Conservation (phyloP, 2,888 invertebrate species). For the Xestia ashworthii region DNA sequence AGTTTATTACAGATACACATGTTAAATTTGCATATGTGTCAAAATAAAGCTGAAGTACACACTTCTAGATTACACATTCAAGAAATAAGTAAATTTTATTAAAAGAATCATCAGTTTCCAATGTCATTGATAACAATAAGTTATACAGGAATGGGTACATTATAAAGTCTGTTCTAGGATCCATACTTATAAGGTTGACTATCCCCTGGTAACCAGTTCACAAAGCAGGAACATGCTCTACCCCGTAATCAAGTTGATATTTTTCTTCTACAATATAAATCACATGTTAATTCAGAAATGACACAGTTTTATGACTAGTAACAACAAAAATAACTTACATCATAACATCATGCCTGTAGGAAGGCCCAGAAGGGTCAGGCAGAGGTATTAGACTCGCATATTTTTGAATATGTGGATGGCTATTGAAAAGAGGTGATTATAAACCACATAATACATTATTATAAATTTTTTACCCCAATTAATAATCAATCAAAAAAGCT, state of each 20-base stretch:
- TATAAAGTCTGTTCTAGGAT: background rate
- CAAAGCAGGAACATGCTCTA: background rate
- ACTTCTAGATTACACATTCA: conserved; percentile 21
- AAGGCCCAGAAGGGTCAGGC: background rate
- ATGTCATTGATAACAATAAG: background rate
- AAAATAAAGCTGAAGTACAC: conserved; percentile 1
- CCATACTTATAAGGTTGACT: background rate
- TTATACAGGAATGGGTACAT: conserved; percentile 11
- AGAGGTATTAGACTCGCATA: background rate
- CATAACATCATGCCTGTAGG: background rate
- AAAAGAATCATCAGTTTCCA: background rate
- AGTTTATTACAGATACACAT: conserved; percentile 5
- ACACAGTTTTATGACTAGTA: conserved; percentile 46
- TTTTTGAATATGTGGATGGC: background rate
- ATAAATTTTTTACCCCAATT: too few species aligned
- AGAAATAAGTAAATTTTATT: conserved; percentile 23
- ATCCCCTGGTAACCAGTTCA: background rate
- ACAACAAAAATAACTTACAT: conserved; percentile 2
- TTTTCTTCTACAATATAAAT: conserved; percentile 11
- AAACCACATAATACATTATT: too few species aligned
- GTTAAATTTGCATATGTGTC: background rate
- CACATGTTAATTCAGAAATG: conserved; percentile 28
- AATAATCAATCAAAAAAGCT: background rate
- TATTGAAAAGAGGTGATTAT: background rate
- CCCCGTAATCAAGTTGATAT: background rate